Evolutionary conservation across 2,888 invertebrate species (phyloP), one percentile per base, ranked within the genome.

Genomic region (Polylopha cassiicola): DNA sequence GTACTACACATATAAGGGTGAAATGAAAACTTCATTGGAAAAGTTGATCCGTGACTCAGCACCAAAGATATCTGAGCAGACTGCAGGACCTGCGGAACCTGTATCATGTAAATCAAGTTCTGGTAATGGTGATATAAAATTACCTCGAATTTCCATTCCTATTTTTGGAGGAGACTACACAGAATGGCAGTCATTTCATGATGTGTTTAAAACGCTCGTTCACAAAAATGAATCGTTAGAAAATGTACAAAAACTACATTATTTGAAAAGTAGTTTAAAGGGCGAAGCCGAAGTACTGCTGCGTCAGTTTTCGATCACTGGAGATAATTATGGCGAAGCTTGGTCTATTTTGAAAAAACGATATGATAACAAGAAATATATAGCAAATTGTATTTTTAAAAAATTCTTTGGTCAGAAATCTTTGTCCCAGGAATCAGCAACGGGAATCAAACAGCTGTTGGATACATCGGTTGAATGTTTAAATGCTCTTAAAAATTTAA

Each of bases 101-200:
- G n/a, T n/a, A n/a, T n/a, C 1, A 11, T 4, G n/a, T 20, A 10
- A 15, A 2, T 9, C 27, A 7, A 15, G 4, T 7, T 4, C 10
- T 20, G 18, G 8, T 3, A 13, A 3, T 6, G 13, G 7, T 30
- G 30, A 20, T 0, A 13, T 30, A 2, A 30, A 16, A 20, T 9
- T 30, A 7, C 30, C 30, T 2, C 30, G 13, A 1, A 30, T 30
- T 30, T 11, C 30, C 4, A 8, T 30, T 4, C 30, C 30, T 6
- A n/a, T 7, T 4, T 30, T 30, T n/a, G 13, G n/a, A 6, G 30
- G 30, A 1, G n/a, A 20, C 8, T 30, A 30, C n/a, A 30, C 30
- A 1, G 20, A 30, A 30, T 30, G 30, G 30, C 30, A 18, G 1
- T 30, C 30, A 7, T 30, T 30, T 8, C 18, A 18, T 20, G 30